Evolutionary conservation across 2,888 invertebrate species (phyloP).

Genomic region (Dryococelus australis): DNA sequence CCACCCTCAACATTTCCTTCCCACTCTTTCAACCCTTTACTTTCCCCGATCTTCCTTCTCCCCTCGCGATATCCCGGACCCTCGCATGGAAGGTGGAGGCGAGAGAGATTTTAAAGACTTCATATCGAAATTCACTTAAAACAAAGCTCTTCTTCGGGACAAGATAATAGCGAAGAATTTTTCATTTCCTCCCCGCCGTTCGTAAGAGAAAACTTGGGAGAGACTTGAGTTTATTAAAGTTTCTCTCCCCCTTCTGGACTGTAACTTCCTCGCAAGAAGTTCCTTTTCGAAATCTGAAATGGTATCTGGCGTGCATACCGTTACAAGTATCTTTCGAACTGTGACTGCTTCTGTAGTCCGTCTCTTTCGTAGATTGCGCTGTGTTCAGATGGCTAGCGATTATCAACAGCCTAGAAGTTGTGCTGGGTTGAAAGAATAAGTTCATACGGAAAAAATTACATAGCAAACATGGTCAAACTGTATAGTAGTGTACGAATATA

Average conservation of each 20-base stretch:
- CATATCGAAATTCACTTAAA: slow-evolving; percentile 16
- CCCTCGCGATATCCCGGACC: not conserved
- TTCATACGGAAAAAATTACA: too few relatives aligned
- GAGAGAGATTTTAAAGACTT: not conserved
- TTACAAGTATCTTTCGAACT: too few relatives aligned
- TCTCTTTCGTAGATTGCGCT: too few relatives aligned
- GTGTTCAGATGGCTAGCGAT: too few relatives aligned
- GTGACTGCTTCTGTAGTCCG: too few relatives aligned
- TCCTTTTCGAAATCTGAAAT: not conserved
- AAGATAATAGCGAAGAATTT: not conserved
- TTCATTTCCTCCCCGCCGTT: not conserved
- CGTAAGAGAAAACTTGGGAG: not conserved
- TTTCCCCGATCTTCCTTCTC: not conserved
- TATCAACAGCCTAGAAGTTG: too few relatives aligned
- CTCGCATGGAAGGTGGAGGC: not conserved
- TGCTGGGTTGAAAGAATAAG: too few relatives aligned
- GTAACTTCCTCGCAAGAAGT: not conserved
- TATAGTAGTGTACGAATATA: too few relatives aligned
- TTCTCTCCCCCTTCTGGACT: not conserved
- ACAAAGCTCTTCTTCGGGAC: not conserved
- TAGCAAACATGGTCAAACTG: too few relatives aligned
- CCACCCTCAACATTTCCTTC: not conserved
- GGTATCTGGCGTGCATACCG: not conserved
- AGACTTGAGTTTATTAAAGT: not conserved
- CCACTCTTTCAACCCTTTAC: too few relatives aligned